These are phyloP conservation scores for Stenodema calcarata DNA, from an alignment of 2,888 invertebrate genomes.

Conservation along the genomic window DNA sequence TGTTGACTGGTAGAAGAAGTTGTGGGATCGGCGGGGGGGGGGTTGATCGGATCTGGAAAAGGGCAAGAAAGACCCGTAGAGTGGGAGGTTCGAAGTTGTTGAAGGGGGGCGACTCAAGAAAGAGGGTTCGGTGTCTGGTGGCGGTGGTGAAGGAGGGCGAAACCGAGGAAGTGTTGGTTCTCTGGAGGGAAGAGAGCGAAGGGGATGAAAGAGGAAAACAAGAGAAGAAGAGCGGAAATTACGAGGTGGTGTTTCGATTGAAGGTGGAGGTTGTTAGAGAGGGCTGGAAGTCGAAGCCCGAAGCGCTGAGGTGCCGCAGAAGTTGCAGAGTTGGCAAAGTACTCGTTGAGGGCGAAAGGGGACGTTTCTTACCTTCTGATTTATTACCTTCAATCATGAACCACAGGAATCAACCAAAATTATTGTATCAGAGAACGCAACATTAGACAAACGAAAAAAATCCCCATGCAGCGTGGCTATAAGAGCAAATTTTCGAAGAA, in stretches of 20 bases:
- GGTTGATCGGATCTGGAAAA: background rate
- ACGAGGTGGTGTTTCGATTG: background rate
- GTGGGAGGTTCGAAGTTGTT: background rate
- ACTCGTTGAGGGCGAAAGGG: background rate
- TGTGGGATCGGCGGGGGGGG: background rate
- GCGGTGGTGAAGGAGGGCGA: background rate
- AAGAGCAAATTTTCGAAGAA: too few relatives aligned
- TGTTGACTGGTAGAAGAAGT: constrained; percentile 22
- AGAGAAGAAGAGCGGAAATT: constrained; percentile 10
- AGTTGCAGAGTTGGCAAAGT: background rate
- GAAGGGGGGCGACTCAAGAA: background rate
- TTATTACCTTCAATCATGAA: too few relatives aligned
- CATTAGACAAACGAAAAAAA: too few relatives aligned
- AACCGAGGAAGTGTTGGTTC: background rate
- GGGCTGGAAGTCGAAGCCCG: background rate
- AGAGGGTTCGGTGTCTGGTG: background rate
- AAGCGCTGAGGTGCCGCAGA: background rate
- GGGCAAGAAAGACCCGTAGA: background rate
- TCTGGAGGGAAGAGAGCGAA: background rate
- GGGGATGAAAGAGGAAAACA: background rate
- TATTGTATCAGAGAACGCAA: too few relatives aligned
- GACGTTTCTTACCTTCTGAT: background rate
- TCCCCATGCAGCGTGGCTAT: too few relatives aligned
- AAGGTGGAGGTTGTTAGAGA: background rate
- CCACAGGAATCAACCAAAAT: too few relatives aligned